These are phyloP conservation scores for Miltochrista miniata DNA, from an alignment of 2,888 invertebrate genomes.

Conservation along the genomic window DNA sequence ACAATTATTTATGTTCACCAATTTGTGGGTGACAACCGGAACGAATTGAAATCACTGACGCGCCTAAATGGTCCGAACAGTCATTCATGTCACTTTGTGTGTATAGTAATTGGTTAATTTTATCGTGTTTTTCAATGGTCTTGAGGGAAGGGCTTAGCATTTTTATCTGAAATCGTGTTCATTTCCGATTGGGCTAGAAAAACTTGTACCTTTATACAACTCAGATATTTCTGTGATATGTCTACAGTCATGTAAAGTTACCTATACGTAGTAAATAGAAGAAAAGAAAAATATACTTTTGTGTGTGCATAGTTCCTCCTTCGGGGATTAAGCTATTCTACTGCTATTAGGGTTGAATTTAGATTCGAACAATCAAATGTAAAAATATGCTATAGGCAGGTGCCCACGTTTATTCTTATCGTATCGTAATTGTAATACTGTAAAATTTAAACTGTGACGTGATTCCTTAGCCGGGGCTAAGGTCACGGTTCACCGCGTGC, in stretches of 20 bases:
- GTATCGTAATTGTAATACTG: neutral
- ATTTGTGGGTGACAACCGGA: slow-evolving; percentile 12
- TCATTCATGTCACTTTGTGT: slow-evolving; percentile 5
- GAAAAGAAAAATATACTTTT: no score
- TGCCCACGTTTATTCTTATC: no score
- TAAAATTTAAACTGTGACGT: slow-evolving; percentile 19
- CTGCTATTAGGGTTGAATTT: no score
- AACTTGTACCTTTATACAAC: no score
- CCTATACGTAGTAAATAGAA: no score
- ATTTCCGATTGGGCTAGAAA: neutral
- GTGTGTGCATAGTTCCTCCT: no score
- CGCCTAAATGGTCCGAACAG: slow-evolving; percentile 3
- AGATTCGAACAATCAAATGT: no score
- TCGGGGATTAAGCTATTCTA: no score
- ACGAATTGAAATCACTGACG: slow-evolving; percentile 9
- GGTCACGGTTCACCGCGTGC: slow-evolving; percentile 51
- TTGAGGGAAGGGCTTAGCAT: neutral
- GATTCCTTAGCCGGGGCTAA: slow-evolving; percentile 29
- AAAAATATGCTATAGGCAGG: no score
- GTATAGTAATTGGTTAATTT: slow-evolving; percentile 7
- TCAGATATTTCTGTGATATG: no score
- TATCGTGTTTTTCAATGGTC: neutral
- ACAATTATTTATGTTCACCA: slow-evolving; percentile 12
- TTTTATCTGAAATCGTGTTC: neutral
- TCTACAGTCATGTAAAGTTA: no score